Conservation (phyloP, 2,113 vertebrate species). For the Poecile atricapillus region DNA sequence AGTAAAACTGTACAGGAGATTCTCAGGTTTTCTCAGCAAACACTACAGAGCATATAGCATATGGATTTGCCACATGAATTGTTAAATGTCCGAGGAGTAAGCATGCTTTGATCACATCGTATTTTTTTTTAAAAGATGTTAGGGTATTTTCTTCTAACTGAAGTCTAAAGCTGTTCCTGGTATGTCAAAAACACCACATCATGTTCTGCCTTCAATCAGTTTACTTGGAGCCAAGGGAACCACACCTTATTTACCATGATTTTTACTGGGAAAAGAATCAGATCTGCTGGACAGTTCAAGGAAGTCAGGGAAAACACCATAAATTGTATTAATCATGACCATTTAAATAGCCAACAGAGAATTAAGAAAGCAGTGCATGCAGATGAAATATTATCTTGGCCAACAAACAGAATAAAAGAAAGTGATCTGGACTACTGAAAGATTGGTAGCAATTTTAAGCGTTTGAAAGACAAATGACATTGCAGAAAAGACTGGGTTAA, state of each 20-base stretch:
- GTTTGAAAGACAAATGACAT: conserved; percentile 65
- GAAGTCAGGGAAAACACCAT: neutral
- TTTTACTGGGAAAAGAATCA: conserved; percentile 10
- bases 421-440: conserved; percentile 35
- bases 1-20: neutral
- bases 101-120: conserved; percentile 8
- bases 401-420: conserved; percentile 19
- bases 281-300: conserved; percentile 24
- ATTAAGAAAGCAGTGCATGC: conserved; percentile 10
- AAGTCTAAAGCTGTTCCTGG: neutral
- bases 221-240: neutral
- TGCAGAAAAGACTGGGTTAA: conserved; percentile 62
- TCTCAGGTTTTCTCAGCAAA: neutral
- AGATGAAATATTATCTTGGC: neutral
- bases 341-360: conserved; percentile 3
- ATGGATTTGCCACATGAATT: conserved; percentile 19
- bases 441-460: conserved; percentile 61
- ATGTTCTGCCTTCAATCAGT: neutral
- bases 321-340: neutral
- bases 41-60: neutral
- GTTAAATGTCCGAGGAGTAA: neutral
- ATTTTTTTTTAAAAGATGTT: neutral
- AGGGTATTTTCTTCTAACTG: neutral
- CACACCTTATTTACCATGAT: neutral
- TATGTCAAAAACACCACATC: conserved; percentile 7